A percentile compares a stretch with the other conserved stretches of the same genome.
phyloP scores from a whole-genome alignment of 2,113 vertebrate species.

The Sturnus vulgaris region DNA sequence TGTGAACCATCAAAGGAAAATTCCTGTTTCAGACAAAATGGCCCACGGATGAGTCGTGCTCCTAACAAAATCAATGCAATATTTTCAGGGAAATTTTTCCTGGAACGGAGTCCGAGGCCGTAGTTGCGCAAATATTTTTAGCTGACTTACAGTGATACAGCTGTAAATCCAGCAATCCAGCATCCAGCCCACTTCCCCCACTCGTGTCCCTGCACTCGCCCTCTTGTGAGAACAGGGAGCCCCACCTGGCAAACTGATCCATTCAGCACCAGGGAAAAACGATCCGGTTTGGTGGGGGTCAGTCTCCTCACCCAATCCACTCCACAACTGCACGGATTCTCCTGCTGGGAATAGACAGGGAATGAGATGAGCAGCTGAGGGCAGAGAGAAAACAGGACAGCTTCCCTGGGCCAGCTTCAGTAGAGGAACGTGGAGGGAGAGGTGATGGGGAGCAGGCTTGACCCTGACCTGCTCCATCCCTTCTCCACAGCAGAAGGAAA shows the following conservation, averaged over 20 bases:
- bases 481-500: neutral
- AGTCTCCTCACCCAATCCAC: neutral
- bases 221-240: neutral
- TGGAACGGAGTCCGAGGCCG: neutral
- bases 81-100: neutral
- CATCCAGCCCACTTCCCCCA: no score
- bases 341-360: neutral
- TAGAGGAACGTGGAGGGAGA: rapidly evolving
- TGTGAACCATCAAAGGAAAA: neutral
- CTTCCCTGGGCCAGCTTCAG: neutral
- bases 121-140: neutral
- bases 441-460: neutral
- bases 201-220: neutral
- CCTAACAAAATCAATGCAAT: neutral
- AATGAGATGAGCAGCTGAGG: neutral
- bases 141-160: neutral
- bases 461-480: neutral
- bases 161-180: neutral
- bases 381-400: neutral
- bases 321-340: neutral
- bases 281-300: neutral
- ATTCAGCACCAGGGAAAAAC: neutral
- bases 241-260: rapidly evolving
- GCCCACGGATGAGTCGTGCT: neutral
- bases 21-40: neutral